Percentiles rank a stretch among this genome's conserved stretches.
Conservation (phyloP, 2,888 invertebrate genomes). For the Temnothorax unifasciatus region DNA sequence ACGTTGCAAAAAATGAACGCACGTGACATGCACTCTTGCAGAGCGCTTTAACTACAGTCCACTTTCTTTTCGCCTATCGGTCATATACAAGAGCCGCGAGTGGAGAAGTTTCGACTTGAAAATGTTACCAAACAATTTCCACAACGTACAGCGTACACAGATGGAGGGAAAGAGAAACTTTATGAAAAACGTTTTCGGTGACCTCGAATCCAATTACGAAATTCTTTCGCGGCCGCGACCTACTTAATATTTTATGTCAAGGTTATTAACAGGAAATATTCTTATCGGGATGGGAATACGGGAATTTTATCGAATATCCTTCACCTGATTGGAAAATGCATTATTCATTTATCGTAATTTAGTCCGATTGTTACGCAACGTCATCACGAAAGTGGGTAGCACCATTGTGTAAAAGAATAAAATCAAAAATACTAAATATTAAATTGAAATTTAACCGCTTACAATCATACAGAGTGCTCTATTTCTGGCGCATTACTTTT, state of each 20-base stretch:
- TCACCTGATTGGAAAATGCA: not conserved
- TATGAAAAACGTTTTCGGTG: not conserved
- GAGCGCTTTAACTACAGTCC: not conserved
- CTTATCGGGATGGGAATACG: not conserved
- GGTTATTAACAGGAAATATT: constrained; percentile 22
- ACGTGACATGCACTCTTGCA: constrained; percentile 31
- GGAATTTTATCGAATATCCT: constrained; percentile 6
- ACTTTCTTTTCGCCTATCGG: constrained; percentile 21
- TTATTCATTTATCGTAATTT: constrained; percentile 26
- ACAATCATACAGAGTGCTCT: not conserved
- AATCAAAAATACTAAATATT: constrained; percentile 1
- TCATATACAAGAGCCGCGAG: not conserved
- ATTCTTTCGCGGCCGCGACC: constrained; percentile 7
- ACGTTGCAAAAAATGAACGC: constrained; percentile 14
- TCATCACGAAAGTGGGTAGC: not conserved
- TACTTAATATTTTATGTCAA: constrained; percentile 21
- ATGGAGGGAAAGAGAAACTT: not conserved
- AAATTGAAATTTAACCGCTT: constrained; percentile 15
- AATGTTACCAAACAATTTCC: constrained; percentile 38
- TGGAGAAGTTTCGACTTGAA: constrained; percentile 25
- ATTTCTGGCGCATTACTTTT: not conserved
- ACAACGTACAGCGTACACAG: constrained; percentile 10
- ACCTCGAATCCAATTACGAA: constrained; percentile 14
- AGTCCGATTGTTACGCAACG: not conserved
- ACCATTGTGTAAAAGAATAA: constrained; percentile 9